A percentile compares a stretch with the other conserved stretches of the same genome.
Evolutionary conservation across 2,113 vertebrate genomes (phyloP).

Genomic region (Seriola quinqueradiata): DNA sequence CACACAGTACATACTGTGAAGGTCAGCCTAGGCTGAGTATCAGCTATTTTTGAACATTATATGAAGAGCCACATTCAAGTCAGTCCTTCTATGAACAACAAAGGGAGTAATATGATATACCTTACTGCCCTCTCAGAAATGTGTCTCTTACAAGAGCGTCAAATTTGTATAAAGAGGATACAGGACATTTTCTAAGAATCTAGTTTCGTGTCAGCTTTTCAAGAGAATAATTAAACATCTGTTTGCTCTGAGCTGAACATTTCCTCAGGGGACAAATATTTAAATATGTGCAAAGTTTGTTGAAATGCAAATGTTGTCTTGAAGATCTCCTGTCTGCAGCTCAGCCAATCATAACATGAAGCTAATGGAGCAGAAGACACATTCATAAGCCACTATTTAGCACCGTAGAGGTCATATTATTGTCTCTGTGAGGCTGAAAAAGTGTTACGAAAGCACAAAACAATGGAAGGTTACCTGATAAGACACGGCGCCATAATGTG

Average conservation of each 20-base stretch:
- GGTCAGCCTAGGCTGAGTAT: background rate
- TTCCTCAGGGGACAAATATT: background rate
- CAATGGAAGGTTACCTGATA: constrained; percentile 64
- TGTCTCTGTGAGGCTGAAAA: constrained; percentile 17
- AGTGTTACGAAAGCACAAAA: constrained; percentile 38
- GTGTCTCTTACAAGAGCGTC: background rate
- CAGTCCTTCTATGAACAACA: background rate
- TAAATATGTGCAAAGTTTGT: background rate
- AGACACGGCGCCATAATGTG: constrained; percentile 50
- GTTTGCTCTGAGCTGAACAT: constrained; percentile 8
- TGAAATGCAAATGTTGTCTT: background rate
- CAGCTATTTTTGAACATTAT: background rate
- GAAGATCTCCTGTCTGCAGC: background rate
- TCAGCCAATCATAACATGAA: background rate
- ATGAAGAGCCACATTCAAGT: background rate
- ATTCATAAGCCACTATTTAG: constrained; percentile 29
- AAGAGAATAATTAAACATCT: background rate
- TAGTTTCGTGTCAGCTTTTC: background rate
- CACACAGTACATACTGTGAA: background rate
- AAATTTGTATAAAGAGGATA: background rate
- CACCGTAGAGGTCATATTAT: constrained; percentile 26
- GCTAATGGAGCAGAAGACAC: background rate
- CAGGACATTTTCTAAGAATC: background rate
- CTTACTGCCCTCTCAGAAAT: background rate
- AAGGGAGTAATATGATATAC: background rate